These are phyloP conservation scores for Eupithecia subfuscata DNA, from an alignment of 2,888 invertebrate species.

Conservation along the genomic window DNA sequence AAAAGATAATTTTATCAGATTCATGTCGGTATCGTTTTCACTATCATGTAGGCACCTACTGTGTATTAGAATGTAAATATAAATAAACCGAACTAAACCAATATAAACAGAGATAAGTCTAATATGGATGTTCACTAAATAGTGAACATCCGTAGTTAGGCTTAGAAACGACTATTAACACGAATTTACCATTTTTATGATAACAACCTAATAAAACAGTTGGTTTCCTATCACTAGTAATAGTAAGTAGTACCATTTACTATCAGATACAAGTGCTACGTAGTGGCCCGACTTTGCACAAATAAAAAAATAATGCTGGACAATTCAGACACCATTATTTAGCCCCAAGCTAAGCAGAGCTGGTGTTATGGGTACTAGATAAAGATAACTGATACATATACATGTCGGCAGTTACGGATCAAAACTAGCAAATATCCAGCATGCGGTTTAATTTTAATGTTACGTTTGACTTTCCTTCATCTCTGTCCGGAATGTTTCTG, in stretches of 20 bases:
- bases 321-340: too few relatives aligned
- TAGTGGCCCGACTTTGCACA: neutral
- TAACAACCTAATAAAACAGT: neutral
- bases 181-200: neutral
- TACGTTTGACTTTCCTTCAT: neutral
- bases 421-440: neutral
- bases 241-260: neutral
- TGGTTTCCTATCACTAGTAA: too few relatives aligned
- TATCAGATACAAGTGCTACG: neutral
- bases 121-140: neutral
- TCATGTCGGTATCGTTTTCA: neutral
- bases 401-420: neutral
- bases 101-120: constrained; percentile 1
- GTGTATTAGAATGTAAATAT: constrained; percentile 6
- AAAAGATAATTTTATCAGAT: neutral
- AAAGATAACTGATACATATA: too few relatives aligned
- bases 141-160: neutral
- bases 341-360: too few relatives aligned
- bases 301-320: too few relatives aligned
- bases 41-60: neutral
- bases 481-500: neutral
- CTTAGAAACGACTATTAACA: neutral
- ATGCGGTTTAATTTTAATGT: neutral
- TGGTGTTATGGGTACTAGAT: too few relatives aligned
- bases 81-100: constrained; percentile 3